Evolutionary conservation across 1,140 invertebrate species (phyloP).

Genomic region (Megathymus violae): DNA sequence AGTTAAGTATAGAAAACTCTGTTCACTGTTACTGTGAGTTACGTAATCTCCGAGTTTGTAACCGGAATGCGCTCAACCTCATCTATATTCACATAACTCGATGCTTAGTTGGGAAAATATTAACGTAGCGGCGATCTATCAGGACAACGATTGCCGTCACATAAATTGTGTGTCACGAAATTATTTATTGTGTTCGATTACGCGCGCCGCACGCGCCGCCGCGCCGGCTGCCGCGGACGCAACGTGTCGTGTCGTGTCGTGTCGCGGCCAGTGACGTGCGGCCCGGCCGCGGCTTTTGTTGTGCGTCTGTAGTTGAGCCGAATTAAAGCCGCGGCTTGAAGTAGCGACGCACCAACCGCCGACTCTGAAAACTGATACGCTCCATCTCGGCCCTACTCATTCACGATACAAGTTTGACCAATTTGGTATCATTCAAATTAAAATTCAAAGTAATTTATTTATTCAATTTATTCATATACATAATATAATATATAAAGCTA

Average conservation of each 20-base stretch:
- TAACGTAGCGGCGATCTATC: slow-evolving; percentile 30
- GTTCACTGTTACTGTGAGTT: no score
- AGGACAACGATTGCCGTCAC: slow-evolving; percentile 41
- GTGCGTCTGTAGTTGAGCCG: neutral
- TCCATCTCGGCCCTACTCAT: no score
- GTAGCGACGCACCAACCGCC: neutral
- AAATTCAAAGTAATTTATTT: no score
- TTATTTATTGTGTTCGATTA: slow-evolving; percentile 45
- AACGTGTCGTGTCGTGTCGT: neutral
- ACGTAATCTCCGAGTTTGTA: neutral
- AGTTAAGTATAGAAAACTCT: no score
- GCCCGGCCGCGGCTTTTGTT: neutral
- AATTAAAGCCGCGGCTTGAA: neutral
- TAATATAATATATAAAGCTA: no score
- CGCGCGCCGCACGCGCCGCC: neutral
- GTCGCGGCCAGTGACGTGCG: no score
- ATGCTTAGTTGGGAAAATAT: slow-evolving; percentile 5
- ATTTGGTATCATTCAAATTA: no score
- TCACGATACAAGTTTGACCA: no score
- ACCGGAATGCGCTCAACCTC: neutral
- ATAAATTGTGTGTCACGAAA: slow-evolving; percentile 44
- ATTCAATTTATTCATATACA: no score
- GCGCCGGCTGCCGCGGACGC: neutral
- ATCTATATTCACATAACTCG: neutral
- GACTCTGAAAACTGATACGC: no score